Evolutionary conservation across 1,140 invertebrate genomes (phyloP).

Genomic region (Euura saliciscinereae): DNA sequence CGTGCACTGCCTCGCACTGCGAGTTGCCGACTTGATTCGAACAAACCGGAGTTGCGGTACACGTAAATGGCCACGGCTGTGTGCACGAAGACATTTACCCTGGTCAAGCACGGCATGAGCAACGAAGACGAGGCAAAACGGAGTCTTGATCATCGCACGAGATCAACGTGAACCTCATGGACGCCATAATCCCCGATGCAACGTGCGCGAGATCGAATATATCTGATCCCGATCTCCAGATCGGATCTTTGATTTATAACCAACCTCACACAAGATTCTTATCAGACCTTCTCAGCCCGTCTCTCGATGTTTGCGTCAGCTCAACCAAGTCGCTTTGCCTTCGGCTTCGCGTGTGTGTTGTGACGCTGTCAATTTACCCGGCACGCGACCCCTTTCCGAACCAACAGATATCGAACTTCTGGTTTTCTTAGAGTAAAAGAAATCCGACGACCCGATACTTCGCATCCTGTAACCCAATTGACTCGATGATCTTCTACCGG

Average conservation of each 20-base stretch:
- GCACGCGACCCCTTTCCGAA: background rate
- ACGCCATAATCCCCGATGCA: background rate
- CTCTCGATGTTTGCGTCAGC: background rate
- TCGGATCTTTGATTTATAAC: constrained; percentile 2
- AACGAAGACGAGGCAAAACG: too few species aligned
- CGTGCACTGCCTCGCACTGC: too few species aligned
- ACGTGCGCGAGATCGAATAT: background rate
- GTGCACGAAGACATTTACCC: too few species aligned
- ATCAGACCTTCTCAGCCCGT: background rate
- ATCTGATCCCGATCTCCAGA: background rate
- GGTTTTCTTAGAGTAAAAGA: background rate
- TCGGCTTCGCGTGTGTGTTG: background rate
- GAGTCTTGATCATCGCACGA: too few species aligned
- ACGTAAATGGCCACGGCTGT: too few species aligned
- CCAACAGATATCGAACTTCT: background rate
- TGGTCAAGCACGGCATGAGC: too few species aligned
- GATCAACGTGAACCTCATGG: background rate
- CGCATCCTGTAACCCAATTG: too few species aligned
- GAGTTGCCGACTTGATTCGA: too few species aligned
- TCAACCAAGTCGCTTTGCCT: background rate
- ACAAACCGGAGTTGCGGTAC: too few species aligned
- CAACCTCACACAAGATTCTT: background rate
- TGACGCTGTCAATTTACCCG: background rate
- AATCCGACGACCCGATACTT: too few species aligned
- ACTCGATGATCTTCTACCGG: too few species aligned